Conservation (phyloP, 2,797 vertebrate genomes). For the Enteromius fasciolatus region DNA sequence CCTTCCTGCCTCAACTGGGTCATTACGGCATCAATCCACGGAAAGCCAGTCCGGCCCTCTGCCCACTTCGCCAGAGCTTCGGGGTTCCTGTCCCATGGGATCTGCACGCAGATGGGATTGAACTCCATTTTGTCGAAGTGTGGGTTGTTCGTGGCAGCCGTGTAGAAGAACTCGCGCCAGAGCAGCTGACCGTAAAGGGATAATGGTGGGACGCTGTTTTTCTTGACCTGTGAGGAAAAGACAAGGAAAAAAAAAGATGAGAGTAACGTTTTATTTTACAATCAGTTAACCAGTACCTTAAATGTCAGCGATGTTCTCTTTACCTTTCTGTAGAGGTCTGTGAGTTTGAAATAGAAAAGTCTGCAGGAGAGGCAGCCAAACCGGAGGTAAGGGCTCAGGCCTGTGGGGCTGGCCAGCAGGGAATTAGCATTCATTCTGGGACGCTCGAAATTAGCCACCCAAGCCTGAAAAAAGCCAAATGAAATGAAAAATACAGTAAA, state of each 20-base stretch:
- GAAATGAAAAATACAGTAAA: neutral
- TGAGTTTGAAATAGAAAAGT: slow-evolving; percentile 94
- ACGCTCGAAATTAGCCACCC: slow-evolving; percentile 95
- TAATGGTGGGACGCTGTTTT: slow-evolving; percentile 87
- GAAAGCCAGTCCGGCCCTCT: slow-evolving; percentile 91
- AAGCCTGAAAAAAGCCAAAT: slow-evolving; percentile 78
- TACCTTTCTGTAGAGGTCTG: slow-evolving; percentile 95
- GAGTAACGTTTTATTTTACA: neutral
- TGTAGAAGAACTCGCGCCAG: slow-evolving; percentile 97
- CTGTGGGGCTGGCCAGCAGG: slow-evolving; percentile 90
- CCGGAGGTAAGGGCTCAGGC: slow-evolving; percentile 92
- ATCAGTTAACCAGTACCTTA: neutral
- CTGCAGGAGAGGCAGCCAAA: slow-evolving; percentile 95
- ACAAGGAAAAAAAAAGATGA: neutral
- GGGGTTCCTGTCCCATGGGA: slow-evolving; percentile 93
- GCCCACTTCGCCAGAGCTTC: slow-evolving; percentile 96
- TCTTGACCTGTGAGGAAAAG: slow-evolving; percentile 83
- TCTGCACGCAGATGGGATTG: slow-evolving; percentile 94
- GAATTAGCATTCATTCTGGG: slow-evolving; percentile 94
- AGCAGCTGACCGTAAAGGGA: slow-evolving; percentile 93
- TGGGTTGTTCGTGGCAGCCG: slow-evolving; percentile 90
- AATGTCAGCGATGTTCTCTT: slow-evolving; percentile 37
- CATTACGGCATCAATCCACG: slow-evolving; percentile 97
- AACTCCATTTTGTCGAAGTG: slow-evolving; percentile 98
- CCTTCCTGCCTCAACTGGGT: slow-evolving; percentile 94